Base-by-base conservation (phyloP, 2,113 vertebrate genomes). In the Psittacula cyanocephala region DNA sequence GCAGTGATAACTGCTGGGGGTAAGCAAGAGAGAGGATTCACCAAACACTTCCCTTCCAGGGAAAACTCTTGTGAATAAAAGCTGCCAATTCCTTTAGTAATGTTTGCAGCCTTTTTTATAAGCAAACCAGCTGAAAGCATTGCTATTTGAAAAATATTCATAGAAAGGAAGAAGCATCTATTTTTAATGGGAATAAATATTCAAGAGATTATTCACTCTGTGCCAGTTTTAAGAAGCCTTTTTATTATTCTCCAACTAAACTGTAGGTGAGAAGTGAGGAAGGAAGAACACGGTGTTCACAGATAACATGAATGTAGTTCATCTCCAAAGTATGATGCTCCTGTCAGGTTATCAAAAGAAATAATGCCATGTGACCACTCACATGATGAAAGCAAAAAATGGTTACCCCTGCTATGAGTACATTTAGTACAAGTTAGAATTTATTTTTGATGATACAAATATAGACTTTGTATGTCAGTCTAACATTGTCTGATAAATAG, bases 21-120 rank as follows among this genome's bases (percentile, higher is more conserved):
- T 68, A 87, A 72, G 78, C 77, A 95, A 89, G 69, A 92, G 89
- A 95, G 28, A 95, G 77, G 77, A 93, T 95, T 95, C 93, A 84
- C 77, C 81, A 89, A 89, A 84, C 52, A 68, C 33, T 84, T 76
- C 17, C 47, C 37, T 96, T 80, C 67, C 65, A 91, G 62, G 89
- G 65, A 93, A 93, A 93, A 71, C 39, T 72, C 52, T 60, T 55
- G 65, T 53, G 84, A 94, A 89, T 91, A 92, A 87, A 95, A 92
- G 17, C 74, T 93, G 81, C 39, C 84, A 92, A 92, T 87, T 91
- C 18, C 49, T 93, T 81, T 17, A 64, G 29, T 55, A 35, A 79
- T 72, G 15, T 87, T 78, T 87, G 52, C 80, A 85, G 63, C 12
- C 20, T 87, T 50, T 91, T 86, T 80, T 59, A 63, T 65, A 68